These are phyloP conservation scores for Chinchilla lanigera DNA, from an alignment of 2,113 vertebrate species.

Conservation along the genomic window DNA sequence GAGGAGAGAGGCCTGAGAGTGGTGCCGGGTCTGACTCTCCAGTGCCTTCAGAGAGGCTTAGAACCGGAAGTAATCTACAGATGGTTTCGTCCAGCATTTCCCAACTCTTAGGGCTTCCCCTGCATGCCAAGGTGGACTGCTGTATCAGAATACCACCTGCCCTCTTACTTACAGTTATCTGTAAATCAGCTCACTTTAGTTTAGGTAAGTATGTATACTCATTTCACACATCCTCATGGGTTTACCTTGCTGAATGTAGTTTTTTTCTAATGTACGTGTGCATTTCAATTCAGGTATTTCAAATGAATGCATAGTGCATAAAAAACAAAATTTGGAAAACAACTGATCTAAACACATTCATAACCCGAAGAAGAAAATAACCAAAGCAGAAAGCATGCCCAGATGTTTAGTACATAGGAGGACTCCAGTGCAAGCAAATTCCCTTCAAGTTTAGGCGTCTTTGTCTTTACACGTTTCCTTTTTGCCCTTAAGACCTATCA, in stretches of 20 bases:
- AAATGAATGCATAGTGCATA: not conserved
- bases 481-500: not conserved
- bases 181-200: not conserved
- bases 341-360: not conserved
- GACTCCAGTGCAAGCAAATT: not conserved
- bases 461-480: not conserved
- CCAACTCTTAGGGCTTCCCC: accelerated
- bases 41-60: not conserved
- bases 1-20: not conserved
- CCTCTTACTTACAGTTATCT: accelerated
- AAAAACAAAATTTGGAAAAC: not conserved
- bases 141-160: not conserved
- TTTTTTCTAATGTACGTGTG: not conserved
- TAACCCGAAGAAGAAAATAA: not conserved
- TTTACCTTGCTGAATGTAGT: not conserved
- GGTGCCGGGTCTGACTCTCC: not conserved
- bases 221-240: not conserved
- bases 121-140: accelerated
- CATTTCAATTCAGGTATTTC: not conserved
- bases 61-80: not conserved
- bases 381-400: not conserved
- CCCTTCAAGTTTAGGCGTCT: not conserved
- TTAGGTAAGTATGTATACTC: not conserved
- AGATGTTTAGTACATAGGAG: not conserved
- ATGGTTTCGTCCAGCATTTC: not conserved